These are phyloP conservation scores for Spinibarbus caldwelli DNA, from an alignment of 2,797 vertebrate species.

Conservation along the genomic window DNA sequence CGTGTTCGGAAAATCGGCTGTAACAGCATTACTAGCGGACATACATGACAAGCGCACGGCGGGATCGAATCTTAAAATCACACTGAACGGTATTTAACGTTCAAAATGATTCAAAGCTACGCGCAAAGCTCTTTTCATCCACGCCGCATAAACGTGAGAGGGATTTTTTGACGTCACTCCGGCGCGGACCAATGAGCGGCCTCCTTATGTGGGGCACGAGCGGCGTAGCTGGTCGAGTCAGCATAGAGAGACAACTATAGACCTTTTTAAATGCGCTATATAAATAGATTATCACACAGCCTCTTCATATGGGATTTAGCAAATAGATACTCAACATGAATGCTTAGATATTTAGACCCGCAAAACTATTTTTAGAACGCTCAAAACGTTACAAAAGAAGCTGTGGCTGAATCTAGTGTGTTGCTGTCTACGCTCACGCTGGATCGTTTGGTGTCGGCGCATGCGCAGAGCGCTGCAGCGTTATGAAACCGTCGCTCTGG, in stretches of 20 bases:
- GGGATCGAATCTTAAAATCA: neutral
- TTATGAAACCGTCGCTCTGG: conserved; percentile 56
- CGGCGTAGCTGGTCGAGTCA: neutral
- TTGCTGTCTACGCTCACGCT: neutral
- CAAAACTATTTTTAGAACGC: accelerated
- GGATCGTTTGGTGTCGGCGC: neutral
- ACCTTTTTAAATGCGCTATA: neutral
- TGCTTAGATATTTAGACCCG: accelerated
- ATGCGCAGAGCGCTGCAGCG: conserved; percentile 54
- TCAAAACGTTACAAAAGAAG: neutral
- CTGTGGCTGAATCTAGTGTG: accelerated
- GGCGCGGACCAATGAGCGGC: conserved; percentile 46
- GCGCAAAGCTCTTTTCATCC: conserved; percentile 27
- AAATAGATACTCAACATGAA: accelerated
- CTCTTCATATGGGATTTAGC: accelerated
- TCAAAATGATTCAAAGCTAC: neutral
- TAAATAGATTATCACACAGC: accelerated
- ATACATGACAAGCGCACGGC: neutral
- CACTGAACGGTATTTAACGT: neutral
- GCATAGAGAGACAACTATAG: conserved; percentile 10
- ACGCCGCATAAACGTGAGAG: conserved; percentile 65
- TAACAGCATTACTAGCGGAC: neutral
- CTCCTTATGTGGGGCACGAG: conserved; percentile 30
- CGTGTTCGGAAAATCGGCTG: neutral
- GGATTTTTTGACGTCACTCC: conserved; percentile 20